phyloP scores from a whole-genome alignment of 2,797 vertebrate genomes.

The Fistularia tabacaria region DNA sequence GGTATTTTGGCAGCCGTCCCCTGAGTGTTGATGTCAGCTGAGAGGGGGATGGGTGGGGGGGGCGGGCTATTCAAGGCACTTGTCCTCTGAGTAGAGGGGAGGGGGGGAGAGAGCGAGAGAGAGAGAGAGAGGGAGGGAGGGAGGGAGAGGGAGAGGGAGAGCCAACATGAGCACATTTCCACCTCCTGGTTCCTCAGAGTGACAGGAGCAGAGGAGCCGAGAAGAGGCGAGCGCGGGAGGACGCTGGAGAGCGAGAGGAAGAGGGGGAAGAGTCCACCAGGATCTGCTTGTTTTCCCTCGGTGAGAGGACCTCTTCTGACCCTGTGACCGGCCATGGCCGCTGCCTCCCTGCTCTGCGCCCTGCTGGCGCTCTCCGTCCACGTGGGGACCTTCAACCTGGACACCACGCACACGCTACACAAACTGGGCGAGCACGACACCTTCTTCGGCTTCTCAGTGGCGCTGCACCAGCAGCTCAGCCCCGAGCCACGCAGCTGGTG shows the following conservation, averaged over 20 bases:
- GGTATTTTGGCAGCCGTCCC: conserved; percentile 77
- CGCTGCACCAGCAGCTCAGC: conserved; percentile 85
- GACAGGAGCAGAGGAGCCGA: conserved; percentile 63
- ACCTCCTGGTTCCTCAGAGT: conserved; percentile 67
- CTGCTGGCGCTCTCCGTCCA: conserved; percentile 47
- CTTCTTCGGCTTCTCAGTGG: conserved; percentile 90
- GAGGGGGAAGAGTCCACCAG: conserved; percentile 16
- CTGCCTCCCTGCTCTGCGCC: conserved; percentile 42
- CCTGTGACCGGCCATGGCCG: conserved; percentile 59
- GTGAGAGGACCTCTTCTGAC: conserved; percentile 46
- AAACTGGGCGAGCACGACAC: conserved; percentile 85
- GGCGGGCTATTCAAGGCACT: conserved; percentile 78
- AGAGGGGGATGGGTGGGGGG: conserved; percentile 60
- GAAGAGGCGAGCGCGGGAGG: conserved; percentile 32
- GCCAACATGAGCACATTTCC: conserved; percentile 55
- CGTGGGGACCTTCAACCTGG: conserved; percentile 83
- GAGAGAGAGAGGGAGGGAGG: conserved; percentile 60
- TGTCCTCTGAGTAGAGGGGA: conserved; percentile 70
- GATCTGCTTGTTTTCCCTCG: conserved; percentile 28
- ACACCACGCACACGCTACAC: conserved; percentile 79
- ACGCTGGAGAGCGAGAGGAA: conserved; percentile 21
- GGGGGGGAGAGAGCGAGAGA: conserved; percentile 55
- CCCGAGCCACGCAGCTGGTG: conserved; percentile 86
- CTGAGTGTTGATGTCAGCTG: conserved; percentile 82
- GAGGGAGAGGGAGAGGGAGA: conserved; percentile 56